Evolutionary conservation across 2,113 vertebrate genomes (phyloP), one percentile per base, ranked within the genome.

Genomic region (Tyrannus savana): DNA sequence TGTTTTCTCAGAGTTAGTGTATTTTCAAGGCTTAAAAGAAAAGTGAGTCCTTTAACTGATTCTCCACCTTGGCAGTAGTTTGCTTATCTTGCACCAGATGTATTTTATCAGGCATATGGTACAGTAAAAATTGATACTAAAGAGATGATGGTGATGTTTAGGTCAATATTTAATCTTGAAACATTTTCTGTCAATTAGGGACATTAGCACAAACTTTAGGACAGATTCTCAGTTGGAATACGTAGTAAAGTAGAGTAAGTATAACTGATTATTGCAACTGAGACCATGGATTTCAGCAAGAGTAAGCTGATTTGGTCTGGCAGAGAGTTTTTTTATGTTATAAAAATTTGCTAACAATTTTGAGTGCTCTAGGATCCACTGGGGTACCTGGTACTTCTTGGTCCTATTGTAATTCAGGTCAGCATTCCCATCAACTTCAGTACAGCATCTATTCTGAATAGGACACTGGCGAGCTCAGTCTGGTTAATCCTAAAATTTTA

Each of bases 1-100:
- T 85, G 56, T 95, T 96, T 92, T 87, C 66, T 89, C 84, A 75
- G 87, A 59, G 19, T 41, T 77, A 60, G 30, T 91, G 33, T 66
- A 56, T 90, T 95, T 90, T 39, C 37, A 85, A 83, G 72, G 35
- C 49, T 41, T 92, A n/a, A 86, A 85, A 89, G 42, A 50, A 87
- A 74, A 85, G 47, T 6, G 10, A 63, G 5, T 84, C 85, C 82
- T 95, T 89, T 33, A 56, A 75, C 44, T 66, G 52, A 60, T 44
- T 68, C 74, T 85, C 47, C 47, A 12, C 46, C 64, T 91, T 92
- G 39, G 33, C 15, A 58, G 33, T 24, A 63, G 52, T 81, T 94
- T 67, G 11, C 56, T 91, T 55, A 46, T 60, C 15, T 47, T 93
- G 25, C 28, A 33, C 69, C 52, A 68, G 16, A 18, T 90, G 11